phyloP scores from a whole-genome alignment of 1,140 invertebrate species.

The Luehdorfia chinensis region DNA sequence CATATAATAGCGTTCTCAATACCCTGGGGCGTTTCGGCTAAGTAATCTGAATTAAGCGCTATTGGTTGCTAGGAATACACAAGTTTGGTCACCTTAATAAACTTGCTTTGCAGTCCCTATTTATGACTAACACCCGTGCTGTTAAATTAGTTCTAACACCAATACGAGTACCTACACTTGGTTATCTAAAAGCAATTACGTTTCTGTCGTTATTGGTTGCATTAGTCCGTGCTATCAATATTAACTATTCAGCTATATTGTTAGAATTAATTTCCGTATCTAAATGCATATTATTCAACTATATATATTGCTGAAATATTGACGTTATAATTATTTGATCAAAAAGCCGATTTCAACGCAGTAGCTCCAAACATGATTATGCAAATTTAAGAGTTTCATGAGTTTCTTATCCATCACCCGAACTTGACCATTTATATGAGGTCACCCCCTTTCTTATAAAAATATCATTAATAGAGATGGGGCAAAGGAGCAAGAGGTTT shows the following conservation, averaged over 20 bases:
- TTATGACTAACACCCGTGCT: slow-evolving; percentile 26
- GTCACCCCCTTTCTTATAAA: too few species aligned
- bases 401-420: too few species aligned
- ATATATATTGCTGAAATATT: too few species aligned
- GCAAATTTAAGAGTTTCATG: too few species aligned
- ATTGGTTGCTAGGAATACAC: slow-evolving; percentile 20
- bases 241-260: background rate
- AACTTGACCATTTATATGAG: too few species aligned
- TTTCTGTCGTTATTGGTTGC: background rate
- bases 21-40: slow-evolving; percentile 25
- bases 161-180: slow-evolving; percentile 15
- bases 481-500: too few species aligned
- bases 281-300: background rate
- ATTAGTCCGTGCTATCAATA: background rate
- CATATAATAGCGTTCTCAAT: slow-evolving; percentile 20
- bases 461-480: too few species aligned
- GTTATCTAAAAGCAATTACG: slow-evolving; percentile 1
- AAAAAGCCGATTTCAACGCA: too few species aligned
- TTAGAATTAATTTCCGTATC: background rate
- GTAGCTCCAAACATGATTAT: too few species aligned
- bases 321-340: too few species aligned
- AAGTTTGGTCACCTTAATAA: slow-evolving; percentile 29
- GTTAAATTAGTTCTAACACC: slow-evolving; percentile 21
- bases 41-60: slow-evolving; percentile 28
- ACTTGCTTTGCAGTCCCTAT: slow-evolving; percentile 22